phyloP scores from a whole-genome alignment of 2,797 vertebrate species.

The Delichon dasypus region DNA sequence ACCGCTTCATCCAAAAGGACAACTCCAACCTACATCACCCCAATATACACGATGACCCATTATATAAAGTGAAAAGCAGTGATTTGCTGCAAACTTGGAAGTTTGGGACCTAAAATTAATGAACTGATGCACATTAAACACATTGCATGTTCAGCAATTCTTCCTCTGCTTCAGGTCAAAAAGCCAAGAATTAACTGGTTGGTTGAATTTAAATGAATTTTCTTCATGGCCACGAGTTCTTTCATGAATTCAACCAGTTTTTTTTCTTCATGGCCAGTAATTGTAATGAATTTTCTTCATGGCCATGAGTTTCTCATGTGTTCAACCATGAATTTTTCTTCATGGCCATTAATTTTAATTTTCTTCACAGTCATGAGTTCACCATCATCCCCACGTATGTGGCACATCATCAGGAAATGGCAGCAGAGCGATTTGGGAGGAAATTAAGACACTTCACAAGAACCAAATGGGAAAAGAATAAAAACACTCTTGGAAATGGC shows the following conservation, averaged over 20 bases:
- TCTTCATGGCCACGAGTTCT: neutral
- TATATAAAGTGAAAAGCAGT: neutral
- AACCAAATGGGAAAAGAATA: neutral
- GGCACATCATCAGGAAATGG: neutral
- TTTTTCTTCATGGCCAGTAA: neutral
- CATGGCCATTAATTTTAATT: neutral
- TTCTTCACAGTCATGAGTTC: neutral
- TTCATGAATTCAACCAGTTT: neutral
- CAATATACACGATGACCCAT: fast-evolving
- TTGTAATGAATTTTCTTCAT: neutral
- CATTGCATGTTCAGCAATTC: neutral
- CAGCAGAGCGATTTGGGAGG: neutral
- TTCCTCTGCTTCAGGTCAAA: neutral
- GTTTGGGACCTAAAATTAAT: neutral
- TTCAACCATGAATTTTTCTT: neutral
- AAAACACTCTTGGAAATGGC: neutral
- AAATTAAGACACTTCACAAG: neutral
- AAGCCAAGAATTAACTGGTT: neutral
- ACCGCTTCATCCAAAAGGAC: neutral
- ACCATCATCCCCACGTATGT: fast-evolving
- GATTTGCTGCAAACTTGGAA: neutral
- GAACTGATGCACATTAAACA: neutral
- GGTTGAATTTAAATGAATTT: neutral
- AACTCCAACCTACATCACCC: neutral
- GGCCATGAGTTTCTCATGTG: neutral